Evolutionary conservation across 2,797 vertebrate genomes (phyloP).

Genomic region (Centropyge bicolor): DNA sequence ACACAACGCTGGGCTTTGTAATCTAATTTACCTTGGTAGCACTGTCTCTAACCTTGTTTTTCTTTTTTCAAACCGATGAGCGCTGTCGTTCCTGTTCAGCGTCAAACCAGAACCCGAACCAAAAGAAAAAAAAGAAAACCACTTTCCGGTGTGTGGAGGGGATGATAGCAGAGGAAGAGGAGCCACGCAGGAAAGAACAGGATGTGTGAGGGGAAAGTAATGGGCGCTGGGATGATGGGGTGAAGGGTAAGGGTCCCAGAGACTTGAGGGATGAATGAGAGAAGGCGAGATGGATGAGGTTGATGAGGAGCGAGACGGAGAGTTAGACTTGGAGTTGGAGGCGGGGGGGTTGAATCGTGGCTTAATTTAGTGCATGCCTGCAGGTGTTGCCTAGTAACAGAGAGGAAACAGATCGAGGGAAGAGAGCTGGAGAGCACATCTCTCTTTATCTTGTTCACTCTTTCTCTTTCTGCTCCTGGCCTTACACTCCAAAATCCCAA

Average conservation of each 20-base stretch:
- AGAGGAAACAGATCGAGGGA: conserved; percentile 83
- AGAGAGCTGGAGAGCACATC: conserved; percentile 75
- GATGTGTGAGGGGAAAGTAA: conserved; percentile 33
- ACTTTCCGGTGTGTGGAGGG: conserved; percentile 10
- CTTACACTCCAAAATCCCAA: conserved; percentile 59
- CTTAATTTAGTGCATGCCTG: conserved; percentile 90
- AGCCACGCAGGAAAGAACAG: neutral
- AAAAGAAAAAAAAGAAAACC: neutral
- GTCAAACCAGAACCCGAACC: conserved; percentile 2
- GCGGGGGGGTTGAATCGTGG: conserved; percentile 60
- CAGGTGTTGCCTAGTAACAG: conserved; percentile 91
- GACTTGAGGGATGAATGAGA: conserved; percentile 50
- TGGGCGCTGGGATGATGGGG: conserved; percentile 40
- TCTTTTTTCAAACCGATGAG: conserved; percentile 2
- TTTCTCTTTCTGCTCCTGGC: conserved; percentile 62
- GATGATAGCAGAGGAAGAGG: conserved; percentile 28
- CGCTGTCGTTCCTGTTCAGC: conserved; percentile 24
- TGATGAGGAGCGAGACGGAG: conserved; percentile 58
- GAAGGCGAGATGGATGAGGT: conserved; percentile 64
- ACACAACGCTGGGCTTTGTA: neutral
- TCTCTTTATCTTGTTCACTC: conserved; percentile 68
- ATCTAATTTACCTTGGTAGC: conserved; percentile 1
- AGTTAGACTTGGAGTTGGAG: conserved; percentile 61
- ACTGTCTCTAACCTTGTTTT: conserved; percentile 8
- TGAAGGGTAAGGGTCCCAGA: conserved; percentile 42